Conservation (phyloP, 2,113 vertebrate species). For the Oreotrochilus melanogaster region DNA sequence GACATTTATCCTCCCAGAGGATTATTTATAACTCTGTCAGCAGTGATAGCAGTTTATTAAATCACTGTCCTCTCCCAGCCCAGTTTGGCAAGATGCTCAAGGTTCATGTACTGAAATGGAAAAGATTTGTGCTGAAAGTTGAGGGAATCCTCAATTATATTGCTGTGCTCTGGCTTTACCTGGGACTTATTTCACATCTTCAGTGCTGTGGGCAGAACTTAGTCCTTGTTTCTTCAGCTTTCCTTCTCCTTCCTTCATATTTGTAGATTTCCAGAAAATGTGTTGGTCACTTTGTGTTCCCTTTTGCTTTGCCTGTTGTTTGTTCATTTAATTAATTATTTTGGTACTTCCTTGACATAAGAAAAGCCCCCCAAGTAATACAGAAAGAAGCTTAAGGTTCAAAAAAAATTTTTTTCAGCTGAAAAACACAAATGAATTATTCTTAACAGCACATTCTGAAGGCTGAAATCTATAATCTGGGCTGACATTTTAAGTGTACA, state of each 20-base stretch:
- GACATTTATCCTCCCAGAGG: neutral
- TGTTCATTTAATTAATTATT: neutral
- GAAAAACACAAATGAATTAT: slow-evolving; percentile 2
- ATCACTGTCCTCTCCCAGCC: neutral
- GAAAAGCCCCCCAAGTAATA: neutral
- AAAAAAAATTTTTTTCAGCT: neutral
- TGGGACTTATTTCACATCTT: neutral
- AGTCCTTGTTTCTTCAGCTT: neutral
- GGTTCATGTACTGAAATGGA: neutral
- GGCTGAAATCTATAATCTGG: slow-evolving; percentile 20
- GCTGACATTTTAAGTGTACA: slow-evolving; percentile 55
- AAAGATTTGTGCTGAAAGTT: neutral
- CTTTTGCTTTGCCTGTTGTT: neutral
- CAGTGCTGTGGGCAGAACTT: neutral
- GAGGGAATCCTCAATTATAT: neutral
- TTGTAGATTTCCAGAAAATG: neutral
- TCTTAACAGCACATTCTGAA: slow-evolving; percentile 10
- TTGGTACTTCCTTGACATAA: neutral
- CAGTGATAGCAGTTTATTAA: neutral
- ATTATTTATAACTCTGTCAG: neutral
- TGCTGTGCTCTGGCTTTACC: neutral
- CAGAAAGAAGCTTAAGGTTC: neutral
- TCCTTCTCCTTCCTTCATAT: neutral
- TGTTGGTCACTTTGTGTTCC: neutral
- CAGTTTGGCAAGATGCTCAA: neutral